Percentiles rank a stretch among this genome's conserved stretches.
phyloP scores from a whole-genome alignment of 2,797 vertebrate species.

The Ptychobarbus kaznakovi region DNA sequence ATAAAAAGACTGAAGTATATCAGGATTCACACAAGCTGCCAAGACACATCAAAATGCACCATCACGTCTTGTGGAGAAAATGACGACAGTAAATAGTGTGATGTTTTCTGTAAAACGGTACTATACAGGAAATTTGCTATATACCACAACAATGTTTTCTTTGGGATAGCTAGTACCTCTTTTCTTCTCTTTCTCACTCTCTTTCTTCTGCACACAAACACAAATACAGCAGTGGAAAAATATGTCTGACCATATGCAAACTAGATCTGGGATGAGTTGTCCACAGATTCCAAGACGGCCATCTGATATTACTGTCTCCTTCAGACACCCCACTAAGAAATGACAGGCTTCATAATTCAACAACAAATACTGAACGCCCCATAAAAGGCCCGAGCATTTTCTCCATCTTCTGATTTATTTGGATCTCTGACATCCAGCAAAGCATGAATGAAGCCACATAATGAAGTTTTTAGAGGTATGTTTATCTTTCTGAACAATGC shows the following conservation, averaged over 20 bases:
- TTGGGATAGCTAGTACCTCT: slow-evolving; percentile 19
- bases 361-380: slow-evolving; percentile 49
- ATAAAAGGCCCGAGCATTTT: slow-evolving; percentile 30
- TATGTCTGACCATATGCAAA: slow-evolving; percentile 32
- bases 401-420: slow-evolving; percentile 51
- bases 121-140: slow-evolving; percentile 33
- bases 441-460: slow-evolving; percentile 52
- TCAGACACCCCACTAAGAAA: slow-evolving; percentile 25
- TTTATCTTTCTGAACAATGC: slow-evolving; percentile 56
- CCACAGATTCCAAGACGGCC: slow-evolving; percentile 23
- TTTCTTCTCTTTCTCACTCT: slow-evolving; percentile 12
- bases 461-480: slow-evolving; percentile 53
- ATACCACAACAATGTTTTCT: slow-evolving; percentile 38
- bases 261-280: slow-evolving; percentile 27
- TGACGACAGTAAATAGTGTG: slow-evolving; percentile 31
- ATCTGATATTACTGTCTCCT: slow-evolving; percentile 39
- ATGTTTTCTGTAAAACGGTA: slow-evolving; percentile 22
- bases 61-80: slow-evolving; percentile 27
- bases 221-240: slow-evolving; percentile 32
- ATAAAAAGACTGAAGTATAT: slow-evolving; percentile 4
- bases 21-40: slow-evolving; percentile 17
- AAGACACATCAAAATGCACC: slow-evolving; percentile 39
- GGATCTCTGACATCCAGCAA: slow-evolving; percentile 35
- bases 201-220: slow-evolving; percentile 27
- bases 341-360: slow-evolving; percentile 52